These are phyloP conservation scores for Parnassius mnemosyne DNA, from an alignment of 2,888 invertebrate species.

Conservation along the genomic window DNA sequence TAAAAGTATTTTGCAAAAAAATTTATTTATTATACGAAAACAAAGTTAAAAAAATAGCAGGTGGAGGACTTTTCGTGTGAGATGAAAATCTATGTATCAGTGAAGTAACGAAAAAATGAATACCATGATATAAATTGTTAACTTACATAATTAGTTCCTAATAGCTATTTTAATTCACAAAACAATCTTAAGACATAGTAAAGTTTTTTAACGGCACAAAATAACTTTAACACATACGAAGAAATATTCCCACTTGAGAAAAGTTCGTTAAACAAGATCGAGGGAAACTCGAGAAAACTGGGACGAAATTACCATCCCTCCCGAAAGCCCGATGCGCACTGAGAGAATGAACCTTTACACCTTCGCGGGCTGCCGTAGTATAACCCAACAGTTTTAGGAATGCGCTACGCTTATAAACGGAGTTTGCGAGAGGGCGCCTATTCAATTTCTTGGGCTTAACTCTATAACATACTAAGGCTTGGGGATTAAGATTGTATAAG, in stretches of 20 bases:
- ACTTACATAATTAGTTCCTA: no score
- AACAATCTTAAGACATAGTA: not conserved
- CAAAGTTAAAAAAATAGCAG: no score
- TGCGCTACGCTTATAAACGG: slow-evolving; percentile 16
- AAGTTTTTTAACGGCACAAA: slow-evolving; percentile 7
- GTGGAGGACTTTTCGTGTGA: no score
- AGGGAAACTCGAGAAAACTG: slow-evolving; percentile 34
- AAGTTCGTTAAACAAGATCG: slow-evolving; percentile 43
- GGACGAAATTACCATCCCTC: slow-evolving; percentile 45
- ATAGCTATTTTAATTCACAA: no score
- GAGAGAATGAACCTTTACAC: slow-evolving; percentile 47
- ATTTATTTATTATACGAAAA: no score
- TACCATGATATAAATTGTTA: no score
- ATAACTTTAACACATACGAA: slow-evolving; percentile 27
- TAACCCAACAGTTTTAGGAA: slow-evolving; percentile 43
- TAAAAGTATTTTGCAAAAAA: no score
- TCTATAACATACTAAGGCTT: slow-evolving; percentile 10
- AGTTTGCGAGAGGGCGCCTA: slow-evolving; percentile 24
- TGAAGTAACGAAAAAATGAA: no score
- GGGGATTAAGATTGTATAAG: slow-evolving; percentile 20
- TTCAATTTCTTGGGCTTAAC: slow-evolving; percentile 35
- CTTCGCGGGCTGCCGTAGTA: slow-evolving; percentile 62
- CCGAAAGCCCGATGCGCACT: slow-evolving; percentile 52
- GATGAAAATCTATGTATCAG: no score
- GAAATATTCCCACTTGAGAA: slow-evolving; percentile 34